Evolutionary conservation across 2,113 vertebrate species (phyloP).

Genomic region (Dolichallabes microphthalmus): DNA sequence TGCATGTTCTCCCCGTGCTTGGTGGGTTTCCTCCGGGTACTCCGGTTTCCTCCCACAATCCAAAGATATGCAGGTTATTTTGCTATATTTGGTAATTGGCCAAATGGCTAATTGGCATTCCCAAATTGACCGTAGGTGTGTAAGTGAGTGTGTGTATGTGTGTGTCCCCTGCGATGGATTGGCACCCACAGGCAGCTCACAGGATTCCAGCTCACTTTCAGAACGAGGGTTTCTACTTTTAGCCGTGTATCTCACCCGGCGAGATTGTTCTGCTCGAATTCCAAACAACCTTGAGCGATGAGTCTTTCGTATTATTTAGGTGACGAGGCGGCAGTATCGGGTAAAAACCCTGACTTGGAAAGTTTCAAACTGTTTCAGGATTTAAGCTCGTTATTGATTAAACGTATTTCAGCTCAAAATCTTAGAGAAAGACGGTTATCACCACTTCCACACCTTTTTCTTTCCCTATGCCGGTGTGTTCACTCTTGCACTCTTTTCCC

Average conservation of each 20-base stretch:
- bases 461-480: background rate
- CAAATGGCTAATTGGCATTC: no score
- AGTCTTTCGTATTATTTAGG: background rate
- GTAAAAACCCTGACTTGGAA: background rate
- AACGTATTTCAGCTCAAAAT: background rate
- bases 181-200: background rate
- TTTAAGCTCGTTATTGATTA: background rate
- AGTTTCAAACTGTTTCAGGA: background rate
- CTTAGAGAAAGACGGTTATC: background rate
- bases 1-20: no score
- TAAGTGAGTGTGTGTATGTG: no score
- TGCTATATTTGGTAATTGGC: no score
- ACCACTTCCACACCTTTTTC: background rate
- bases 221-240: background rate
- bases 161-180: no score
- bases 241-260: background rate
- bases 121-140: no score
- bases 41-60: no score
- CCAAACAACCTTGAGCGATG: background rate
- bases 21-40: no score
- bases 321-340: background rate
- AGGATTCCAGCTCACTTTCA: constrained; percentile 27
- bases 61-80: no score
- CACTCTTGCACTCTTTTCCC: background rate
- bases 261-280: constrained; percentile 4